A percentile compares a stretch with the other conserved stretches of the same genome.
These are phyloP conservation scores for Rhopalosiphum maidis DNA, from an alignment of 1,140 invertebrate genomes.

Conservation along the genomic window DNA sequence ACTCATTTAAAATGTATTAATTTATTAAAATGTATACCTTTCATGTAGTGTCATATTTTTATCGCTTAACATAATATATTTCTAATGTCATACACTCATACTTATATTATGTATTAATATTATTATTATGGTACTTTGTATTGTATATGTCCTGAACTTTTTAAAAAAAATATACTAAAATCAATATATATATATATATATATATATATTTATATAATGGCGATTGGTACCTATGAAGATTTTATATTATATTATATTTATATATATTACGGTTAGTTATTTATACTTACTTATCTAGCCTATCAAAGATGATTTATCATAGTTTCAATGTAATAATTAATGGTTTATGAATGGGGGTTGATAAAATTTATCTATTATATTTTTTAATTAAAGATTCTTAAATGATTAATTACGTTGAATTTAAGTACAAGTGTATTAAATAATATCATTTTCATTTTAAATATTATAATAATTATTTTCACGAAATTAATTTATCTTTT, in stretches of 20 bases:
- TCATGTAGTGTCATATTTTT: not conserved
- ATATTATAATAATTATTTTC: not conserved
- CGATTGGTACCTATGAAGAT: not conserved
- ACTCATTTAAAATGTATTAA: not conserved
- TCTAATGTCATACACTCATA: not conserved
- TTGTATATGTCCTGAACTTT: not conserved
- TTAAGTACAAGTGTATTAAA: slow-evolving; percentile 11
- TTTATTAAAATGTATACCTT: not conserved
- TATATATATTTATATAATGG: too few species aligned
- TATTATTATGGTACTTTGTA: not conserved
- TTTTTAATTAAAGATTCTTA: not conserved
- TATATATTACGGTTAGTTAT: not conserved
- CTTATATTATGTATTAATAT: not conserved
- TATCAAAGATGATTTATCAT: not conserved
- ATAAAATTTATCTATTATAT: not conserved
- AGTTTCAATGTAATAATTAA: not conserved
- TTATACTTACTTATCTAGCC: not conserved
- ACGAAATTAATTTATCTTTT: slow-evolving; percentile 17
- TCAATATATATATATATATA: not conserved
- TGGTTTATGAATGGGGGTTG: not conserved
- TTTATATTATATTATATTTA: not conserved
- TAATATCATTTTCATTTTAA: not conserved
- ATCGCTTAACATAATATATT: not conserved
- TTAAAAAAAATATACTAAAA: not conserved
- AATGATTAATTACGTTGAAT: not conserved